A percentile compares a stretch with the other conserved stretches of the same genome.
These are phyloP conservation scores for Bos indicus DNA, from an alignment of 2,113 vertebrate species.

Conservation along the genomic window DNA sequence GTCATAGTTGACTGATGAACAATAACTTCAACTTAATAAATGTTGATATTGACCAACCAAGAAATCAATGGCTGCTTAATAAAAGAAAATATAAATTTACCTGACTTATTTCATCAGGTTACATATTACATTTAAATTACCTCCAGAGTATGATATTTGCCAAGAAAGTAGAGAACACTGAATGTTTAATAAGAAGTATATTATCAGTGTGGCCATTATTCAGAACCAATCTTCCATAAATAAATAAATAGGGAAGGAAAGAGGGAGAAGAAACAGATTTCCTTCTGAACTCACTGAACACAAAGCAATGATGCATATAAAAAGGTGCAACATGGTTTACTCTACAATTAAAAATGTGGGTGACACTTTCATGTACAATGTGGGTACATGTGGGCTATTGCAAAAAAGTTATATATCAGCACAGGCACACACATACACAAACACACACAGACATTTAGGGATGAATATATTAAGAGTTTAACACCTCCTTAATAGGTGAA, in stretches of 20 bases:
- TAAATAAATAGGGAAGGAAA: background rate
- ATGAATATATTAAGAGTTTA: background rate
- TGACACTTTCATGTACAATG: background rate
- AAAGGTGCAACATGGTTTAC: background rate
- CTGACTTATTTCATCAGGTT: slow-evolving; percentile 54
- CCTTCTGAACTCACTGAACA: background rate
- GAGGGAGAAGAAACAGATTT: background rate
- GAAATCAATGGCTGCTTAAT: slow-evolving; percentile 57
- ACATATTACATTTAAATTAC: slow-evolving; percentile 43
- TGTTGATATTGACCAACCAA: slow-evolving; percentile 49
- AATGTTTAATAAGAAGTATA: slow-evolving; percentile 64
- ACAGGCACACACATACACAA: background rate
- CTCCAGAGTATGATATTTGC: slow-evolving; percentile 22
- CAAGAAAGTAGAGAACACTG: slow-evolving; percentile 36
- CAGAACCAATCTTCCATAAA: background rate
- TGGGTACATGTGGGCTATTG: background rate
- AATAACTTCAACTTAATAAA: slow-evolving; percentile 61
- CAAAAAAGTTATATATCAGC: background rate
- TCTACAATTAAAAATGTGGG: background rate
- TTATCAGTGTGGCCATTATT: slow-evolving; percentile 2
- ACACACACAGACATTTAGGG: background rate
- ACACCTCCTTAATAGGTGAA: background rate
- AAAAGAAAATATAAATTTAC: slow-evolving; percentile 66
- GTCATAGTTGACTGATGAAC: slow-evolving; percentile 45
- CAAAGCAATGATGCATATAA: background rate